phyloP scores from a whole-genome alignment of 2,797 vertebrate species.

The Chelmon rostratus region DNA sequence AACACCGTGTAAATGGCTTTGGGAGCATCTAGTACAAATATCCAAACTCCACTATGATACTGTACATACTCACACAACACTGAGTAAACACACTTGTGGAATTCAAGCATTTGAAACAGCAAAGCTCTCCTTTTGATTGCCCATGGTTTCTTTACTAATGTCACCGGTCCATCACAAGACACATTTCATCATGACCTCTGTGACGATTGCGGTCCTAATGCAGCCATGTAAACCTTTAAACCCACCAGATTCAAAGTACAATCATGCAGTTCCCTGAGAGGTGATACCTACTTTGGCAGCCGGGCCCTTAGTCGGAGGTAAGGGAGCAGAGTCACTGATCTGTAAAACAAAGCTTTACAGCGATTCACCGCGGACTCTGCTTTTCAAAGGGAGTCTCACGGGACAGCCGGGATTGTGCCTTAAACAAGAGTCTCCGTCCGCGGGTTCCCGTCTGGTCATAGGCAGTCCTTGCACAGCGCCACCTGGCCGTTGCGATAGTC shows the following conservation, averaged over 20 bases:
- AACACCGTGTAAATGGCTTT: conserved; percentile 77
- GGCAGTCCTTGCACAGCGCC: conserved; percentile 93
- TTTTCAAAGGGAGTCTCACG: conserved; percentile 4
- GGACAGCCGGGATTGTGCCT: background rate
- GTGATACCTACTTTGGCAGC: conserved; percentile 54
- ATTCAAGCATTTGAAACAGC: conserved; percentile 64
- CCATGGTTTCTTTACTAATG: conserved; percentile 37
- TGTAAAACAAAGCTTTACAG: conserved; percentile 17
- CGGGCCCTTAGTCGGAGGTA: conserved; percentile 46
- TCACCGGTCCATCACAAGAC: conserved; percentile 26
- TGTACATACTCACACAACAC: conserved; percentile 64
- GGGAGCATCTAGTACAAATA: conserved; percentile 77
- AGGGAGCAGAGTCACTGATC: conserved; percentile 29
- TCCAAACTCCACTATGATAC: conserved; percentile 71
- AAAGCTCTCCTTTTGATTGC: conserved; percentile 53
- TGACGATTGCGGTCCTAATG: conserved; percentile 31
- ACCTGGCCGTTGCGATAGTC: conserved; percentile 92
- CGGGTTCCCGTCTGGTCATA: conserved; percentile 82
- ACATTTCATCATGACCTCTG: conserved; percentile 20
- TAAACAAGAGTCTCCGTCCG: conserved; percentile 19
- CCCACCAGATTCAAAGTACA: conserved; percentile 64
- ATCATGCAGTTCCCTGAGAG: conserved; percentile 86
- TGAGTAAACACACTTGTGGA: conserved; percentile 65
- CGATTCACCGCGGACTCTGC: conserved; percentile 15
- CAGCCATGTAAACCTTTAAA: conserved; percentile 46